Evolutionary conservation across 1,140 invertebrate species (phyloP), one percentile per base, ranked within the genome.

Genomic region (Drosophila tristis): DNA sequence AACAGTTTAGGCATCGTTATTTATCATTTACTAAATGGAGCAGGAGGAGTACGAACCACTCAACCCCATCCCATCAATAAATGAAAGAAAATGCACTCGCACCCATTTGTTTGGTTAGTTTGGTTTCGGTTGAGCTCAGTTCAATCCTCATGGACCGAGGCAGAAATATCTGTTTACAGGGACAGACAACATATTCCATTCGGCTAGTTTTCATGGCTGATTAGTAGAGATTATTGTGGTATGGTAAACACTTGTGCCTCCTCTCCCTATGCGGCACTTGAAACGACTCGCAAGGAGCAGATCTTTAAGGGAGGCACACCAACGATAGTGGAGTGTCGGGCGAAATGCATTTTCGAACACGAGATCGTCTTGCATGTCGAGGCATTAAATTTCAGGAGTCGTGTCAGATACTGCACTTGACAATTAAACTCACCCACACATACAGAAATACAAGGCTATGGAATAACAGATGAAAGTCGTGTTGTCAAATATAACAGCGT

Each of bases 401-500:
- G 72, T 79, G 75, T 82, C 49, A 70, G 71, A 74, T 68, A 48
- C 82, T 71, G 71, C 82, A 87, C 82, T 87, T 74, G 79, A 89
- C 67, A 68, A 84, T 84, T 80, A 76, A 71, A 82, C 26, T 59
- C 54, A 79, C 26, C 59, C 54, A 58, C 50, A 50, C 43, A 25
- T 49, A 13, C 35, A 13, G 11, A 39, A 13, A 39, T 4, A 13
- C 35, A 39, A 39, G 11, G 35, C 35, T 11, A 11, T 4, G 44
- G 39, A 26, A 23, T 23, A 45, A 53, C 53, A 65, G 60, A 55
- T 70, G 64, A 50, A 70, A 58, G 58, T 11, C 54, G 25, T 71
- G 74, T 87, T 75, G 82, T 87, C 64, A 84, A 87, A 82, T 70
- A 64, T 89, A 82, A 89, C 84, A 89, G 84, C 67, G 79, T 51